Evolutionary conservation across 2,113 vertebrate genomes (phyloP).

Genomic region (Ciconia stormi): DNA sequence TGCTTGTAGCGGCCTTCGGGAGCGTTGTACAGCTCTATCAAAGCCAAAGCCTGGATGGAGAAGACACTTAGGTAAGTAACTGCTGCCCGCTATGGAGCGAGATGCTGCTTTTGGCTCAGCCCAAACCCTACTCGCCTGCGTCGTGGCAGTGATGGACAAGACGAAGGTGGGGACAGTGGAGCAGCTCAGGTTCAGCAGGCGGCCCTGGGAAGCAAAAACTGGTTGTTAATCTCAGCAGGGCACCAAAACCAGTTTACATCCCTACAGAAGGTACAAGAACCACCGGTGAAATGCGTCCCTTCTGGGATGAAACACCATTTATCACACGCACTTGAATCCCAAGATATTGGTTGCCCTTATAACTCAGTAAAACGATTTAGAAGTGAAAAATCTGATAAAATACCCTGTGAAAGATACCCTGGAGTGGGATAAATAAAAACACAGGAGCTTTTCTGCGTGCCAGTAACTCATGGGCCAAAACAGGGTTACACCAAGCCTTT

Average conservation of each 20-base stretch:
- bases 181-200: slow-evolving; percentile 93
- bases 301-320: not conserved
- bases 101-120: not conserved
- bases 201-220: slow-evolving; percentile 65
- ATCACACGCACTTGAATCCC: not conserved
- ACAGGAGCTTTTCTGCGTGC: rapidly evolving
- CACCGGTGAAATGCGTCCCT: rapidly evolving
- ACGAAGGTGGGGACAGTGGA: slow-evolving; percentile 98
- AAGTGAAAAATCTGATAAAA: not conserved
- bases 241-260: rapidly evolving
- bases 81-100: rapidly evolving
- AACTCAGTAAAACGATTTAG: not conserved
- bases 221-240: rapidly evolving
- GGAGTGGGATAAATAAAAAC: not conserved
- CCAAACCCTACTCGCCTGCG: slow-evolving; percentile 79
- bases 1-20: slow-evolving; percentile 96
- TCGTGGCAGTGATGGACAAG: slow-evolving; percentile 95
- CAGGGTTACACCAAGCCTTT: not conserved
- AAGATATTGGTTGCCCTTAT: rapidly evolving
- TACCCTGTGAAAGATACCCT: not conserved
- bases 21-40: slow-evolving; percentile 96
- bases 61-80: not conserved
- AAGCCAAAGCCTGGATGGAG: slow-evolving; percentile 84
- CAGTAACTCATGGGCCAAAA: not conserved
- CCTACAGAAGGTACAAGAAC: rapidly evolving